A percentile compares a stretch with the other conserved stretches of the same genome.
These are phyloP conservation scores for Chloropsis cyanopogon DNA, from an alignment of 2,113 vertebrate species.

Conservation along the genomic window DNA sequence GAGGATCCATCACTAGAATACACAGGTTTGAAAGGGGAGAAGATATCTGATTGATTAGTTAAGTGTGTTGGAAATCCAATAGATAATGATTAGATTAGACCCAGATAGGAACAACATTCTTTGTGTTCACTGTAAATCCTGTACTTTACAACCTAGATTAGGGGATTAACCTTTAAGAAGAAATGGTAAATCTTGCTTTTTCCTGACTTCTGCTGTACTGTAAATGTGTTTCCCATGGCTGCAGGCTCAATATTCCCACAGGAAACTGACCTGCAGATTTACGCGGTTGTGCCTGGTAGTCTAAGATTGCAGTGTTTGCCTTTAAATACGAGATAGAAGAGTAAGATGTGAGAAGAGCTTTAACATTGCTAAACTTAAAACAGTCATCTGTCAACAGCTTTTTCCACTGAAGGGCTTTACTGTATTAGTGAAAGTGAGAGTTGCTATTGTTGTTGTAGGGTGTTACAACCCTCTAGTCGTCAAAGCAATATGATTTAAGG, in stretches of 20 bases:
- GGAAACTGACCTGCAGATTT: conserved; percentile 53
- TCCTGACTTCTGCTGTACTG: conserved; percentile 12
- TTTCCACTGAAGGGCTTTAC: neutral
- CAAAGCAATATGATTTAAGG: neutral
- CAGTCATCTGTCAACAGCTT: conserved; percentile 25
- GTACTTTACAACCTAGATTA: conserved; percentile 56
- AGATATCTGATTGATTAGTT: conserved; percentile 44
- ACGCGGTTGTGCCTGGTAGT: neutral
- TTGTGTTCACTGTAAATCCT: conserved; percentile 49
- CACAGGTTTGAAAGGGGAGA: conserved; percentile 13
- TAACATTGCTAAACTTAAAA: neutral
- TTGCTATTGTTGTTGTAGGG: neutral
- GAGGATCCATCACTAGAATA: conserved; percentile 7
- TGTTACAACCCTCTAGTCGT: neutral
- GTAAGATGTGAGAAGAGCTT: neutral
- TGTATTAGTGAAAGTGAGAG: conserved; percentile 16
- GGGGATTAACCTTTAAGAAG: conserved; percentile 59
- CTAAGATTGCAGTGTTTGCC: conserved; percentile 5
- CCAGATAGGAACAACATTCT: conserved; percentile 8
- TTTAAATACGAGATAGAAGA: neutral
- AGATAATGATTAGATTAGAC: conserved; percentile 34
- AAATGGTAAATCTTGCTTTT: conserved; percentile 32
- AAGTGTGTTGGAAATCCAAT: conserved; percentile 42
- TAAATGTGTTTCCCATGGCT: conserved; percentile 43
- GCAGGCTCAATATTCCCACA: conserved; percentile 44